Evolutionary conservation across 2,888 invertebrate species (phyloP).

Genomic region (Lottia scabra): DNA sequence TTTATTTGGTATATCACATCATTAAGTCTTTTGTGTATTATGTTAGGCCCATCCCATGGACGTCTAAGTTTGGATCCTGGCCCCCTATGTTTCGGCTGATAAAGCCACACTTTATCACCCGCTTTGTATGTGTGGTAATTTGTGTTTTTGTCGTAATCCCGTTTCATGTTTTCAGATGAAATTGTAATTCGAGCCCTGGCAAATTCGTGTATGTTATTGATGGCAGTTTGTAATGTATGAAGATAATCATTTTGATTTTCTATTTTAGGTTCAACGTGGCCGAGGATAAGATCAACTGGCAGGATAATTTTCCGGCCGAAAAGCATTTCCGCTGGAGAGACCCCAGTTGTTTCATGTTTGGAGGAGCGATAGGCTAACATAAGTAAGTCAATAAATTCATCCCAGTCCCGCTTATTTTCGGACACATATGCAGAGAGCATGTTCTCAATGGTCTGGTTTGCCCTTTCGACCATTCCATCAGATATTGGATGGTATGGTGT

Average conservation of each 20-base stretch:
- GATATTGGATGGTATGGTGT: too few species aligned
- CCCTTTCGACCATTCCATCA: too few species aligned
- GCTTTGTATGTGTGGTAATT: too few species aligned
- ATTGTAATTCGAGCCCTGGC: too few species aligned
- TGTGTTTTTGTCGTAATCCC: too few species aligned
- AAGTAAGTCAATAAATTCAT: conserved; percentile 27
- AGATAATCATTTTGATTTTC: conserved; percentile 12
- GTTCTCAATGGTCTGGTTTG: conserved; percentile 22
- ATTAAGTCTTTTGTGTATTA: conserved; percentile 16
- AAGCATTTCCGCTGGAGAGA: conserved; percentile 26
- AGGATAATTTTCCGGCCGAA: conserved; percentile 29
- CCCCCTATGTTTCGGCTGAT: not conserved
- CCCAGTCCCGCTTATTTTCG: conserved; percentile 29
- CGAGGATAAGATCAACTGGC: conserved; percentile 27
- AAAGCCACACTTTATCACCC: too few species aligned
- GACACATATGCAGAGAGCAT: conserved; percentile 25
- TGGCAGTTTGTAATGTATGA: conserved; percentile 12
- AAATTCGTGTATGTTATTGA: not conserved
- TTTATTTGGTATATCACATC: conserved; percentile 11
- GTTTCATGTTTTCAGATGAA: too few species aligned
- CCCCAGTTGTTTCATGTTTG: conserved; percentile 26
- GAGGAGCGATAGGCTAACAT: conserved; percentile 36
- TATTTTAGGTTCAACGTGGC: conserved; percentile 16
- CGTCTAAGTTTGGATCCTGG: conserved; percentile 18
- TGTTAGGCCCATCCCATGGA: conserved; percentile 26